A percentile compares a stretch with the other conserved stretches of the same genome.
phyloP scores from a whole-genome alignment of 2,888 invertebrate genomes.

The Spilosoma lubricipeda region DNA sequence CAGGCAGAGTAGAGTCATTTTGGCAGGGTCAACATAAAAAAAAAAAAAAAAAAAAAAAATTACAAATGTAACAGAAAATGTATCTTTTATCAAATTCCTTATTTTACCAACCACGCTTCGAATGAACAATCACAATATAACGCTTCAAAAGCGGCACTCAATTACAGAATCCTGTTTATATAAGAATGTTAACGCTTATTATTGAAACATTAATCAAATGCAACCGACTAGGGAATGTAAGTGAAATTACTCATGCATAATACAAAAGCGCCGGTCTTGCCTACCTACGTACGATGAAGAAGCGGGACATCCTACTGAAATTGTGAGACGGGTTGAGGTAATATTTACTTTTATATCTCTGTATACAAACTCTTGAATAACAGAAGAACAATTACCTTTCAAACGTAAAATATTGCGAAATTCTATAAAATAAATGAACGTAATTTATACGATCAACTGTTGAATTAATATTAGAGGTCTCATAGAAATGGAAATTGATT shows the following conservation, averaged over 20 bases:
- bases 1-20: too few relatives aligned
- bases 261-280: slow-evolving; percentile 48
- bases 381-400: not conserved
- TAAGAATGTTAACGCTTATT: slow-evolving; percentile 48
- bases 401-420: not conserved
- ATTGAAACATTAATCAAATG: slow-evolving; percentile 71
- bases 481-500: slow-evolving; percentile 6
- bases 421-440: not conserved
- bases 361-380: not conserved
- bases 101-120: slow-evolving; percentile 19
- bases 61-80: too few relatives aligned
- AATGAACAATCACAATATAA: slow-evolving; percentile 45
- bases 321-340: slow-evolving; percentile 22
- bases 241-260: slow-evolving; percentile 70
- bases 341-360: slow-evolving; percentile 3
- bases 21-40: too few relatives aligned
- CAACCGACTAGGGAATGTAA: slow-evolving; percentile 53
- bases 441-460: slow-evolving; percentile 2
- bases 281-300: slow-evolving; percentile 29
- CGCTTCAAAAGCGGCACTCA: slow-evolving; percentile 33
- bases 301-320: slow-evolving; percentile 33
- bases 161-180: slow-evolving; percentile 18
- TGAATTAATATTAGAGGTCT: not conserved
- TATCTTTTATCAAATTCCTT: too few relatives aligned
- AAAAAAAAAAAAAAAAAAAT: too few relatives aligned